Percentiles rank a stretch among this genome's conserved stretches.
Conservation (phyloP, 1,140 invertebrate species). For the Leptinotarsa undecemlineata region DNA sequence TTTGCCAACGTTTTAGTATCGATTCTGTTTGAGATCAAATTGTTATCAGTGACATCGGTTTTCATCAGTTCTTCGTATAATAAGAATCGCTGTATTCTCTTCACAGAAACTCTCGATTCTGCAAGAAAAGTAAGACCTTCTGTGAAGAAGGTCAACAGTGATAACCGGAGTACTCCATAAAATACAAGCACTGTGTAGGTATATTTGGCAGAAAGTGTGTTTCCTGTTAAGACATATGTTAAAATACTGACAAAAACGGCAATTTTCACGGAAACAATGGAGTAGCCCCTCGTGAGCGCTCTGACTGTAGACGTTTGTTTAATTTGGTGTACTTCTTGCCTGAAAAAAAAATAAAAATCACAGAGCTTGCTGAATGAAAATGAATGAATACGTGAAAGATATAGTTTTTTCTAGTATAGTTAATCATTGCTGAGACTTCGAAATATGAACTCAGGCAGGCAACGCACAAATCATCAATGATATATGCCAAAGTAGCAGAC, state of each 20-base stretch:
- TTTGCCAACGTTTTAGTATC: constrained; percentile 31
- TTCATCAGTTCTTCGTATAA: constrained; percentile 62
- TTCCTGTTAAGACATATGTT: constrained; percentile 72
- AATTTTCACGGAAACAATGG: constrained; percentile 73
- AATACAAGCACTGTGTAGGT: constrained; percentile 74
- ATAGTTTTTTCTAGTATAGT: no score
- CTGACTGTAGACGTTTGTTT: constrained; percentile 60
- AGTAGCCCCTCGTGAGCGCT: constrained; percentile 74
- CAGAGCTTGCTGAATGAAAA: no score
- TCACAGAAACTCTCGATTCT: constrained; percentile 69
- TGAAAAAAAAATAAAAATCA: constrained; percentile 25
- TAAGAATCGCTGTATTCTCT: constrained; percentile 71
- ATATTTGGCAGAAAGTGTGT: constrained; percentile 72
- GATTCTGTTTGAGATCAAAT: neutral
- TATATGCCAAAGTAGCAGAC: no score
- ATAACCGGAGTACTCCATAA: constrained; percentile 71
- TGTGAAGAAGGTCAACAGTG: constrained; percentile 75
- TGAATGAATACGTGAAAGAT: no score
- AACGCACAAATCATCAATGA: no score
- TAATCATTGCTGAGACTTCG: no score
- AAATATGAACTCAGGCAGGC: no score
- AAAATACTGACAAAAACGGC: constrained; percentile 78
- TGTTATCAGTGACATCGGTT: neutral
- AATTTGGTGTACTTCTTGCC: constrained; percentile 50
- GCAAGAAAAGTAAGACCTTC: constrained; percentile 64